Evolutionary conservation across 2,797 vertebrate species (phyloP), one percentile per base, ranked within the genome.

Genomic region (Spinus pinus): DNA sequence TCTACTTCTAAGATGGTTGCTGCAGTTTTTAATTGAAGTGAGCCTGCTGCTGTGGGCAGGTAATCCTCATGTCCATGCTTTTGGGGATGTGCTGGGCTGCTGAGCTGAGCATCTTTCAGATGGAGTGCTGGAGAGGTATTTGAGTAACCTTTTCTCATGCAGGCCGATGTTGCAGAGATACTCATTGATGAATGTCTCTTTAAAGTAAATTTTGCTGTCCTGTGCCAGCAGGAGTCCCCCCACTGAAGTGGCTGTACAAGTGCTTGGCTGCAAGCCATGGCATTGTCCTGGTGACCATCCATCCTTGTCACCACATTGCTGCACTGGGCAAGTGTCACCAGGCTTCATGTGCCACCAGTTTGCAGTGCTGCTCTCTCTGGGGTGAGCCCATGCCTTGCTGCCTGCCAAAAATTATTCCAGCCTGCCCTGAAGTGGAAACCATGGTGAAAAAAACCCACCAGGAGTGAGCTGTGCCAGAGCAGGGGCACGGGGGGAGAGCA

Each of bases 261-360:
- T 39, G 31, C 28, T 51, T 3, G 1, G 64, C 46, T 91, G 56
- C 56, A 74, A 53, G 33, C 19, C 0, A 0, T 71, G 51, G 28
- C 0, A 0, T 33, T 1, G 2, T 50, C 49, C 49, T 39, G 28
- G 3, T 53, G 72, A 14, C 60, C 37, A 12, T 49, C 49, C 31
- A 11, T n/a, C 33, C 46, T 44, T 60, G 23, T 60, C 49, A 28
- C 50, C 0, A 0, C 21, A 27, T 35, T 31, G 25, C 66, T 67
- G 54, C 65, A 12, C 12, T 19, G 42, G 37, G n/a, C 49, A 53
- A 53, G 12, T 51, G 41, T 53, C 44, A 42, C 47, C 69, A 60
- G 69, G 22, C 65, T 74, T 19, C 47, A 3, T 1, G 22, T 18
- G 12, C 9, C 61, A 42, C 23, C 0, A 0, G 7, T 78, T 69